These are phyloP conservation scores for Tenthredo distinguenda DNA, from an alignment of 2,888 invertebrate species.

Conservation along the genomic window DNA sequence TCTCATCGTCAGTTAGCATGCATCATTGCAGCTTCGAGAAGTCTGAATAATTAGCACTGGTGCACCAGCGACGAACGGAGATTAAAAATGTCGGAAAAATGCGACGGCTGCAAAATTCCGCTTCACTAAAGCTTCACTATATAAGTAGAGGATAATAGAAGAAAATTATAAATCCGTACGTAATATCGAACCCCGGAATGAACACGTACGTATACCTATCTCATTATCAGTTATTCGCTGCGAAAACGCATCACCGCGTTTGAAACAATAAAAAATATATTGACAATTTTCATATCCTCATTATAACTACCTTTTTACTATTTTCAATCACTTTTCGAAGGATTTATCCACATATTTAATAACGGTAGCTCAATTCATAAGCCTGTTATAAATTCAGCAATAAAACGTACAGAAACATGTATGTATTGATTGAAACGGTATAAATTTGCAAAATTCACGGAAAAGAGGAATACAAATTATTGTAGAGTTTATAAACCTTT, in stretches of 20 bases:
- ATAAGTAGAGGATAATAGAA: not conserved
- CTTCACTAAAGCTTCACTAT: constrained; percentile 46
- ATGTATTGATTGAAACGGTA: no score
- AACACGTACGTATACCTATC: not conserved
- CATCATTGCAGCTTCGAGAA: constrained; percentile 9
- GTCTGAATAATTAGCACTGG: constrained; percentile 10
- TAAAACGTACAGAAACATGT: no score
- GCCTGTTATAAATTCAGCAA: no score
- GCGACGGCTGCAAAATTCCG: not conserved
- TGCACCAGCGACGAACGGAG: not conserved
- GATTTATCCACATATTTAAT: no score
- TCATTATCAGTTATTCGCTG: constrained; percentile 9
- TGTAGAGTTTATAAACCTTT: no score
- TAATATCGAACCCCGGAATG: not conserved
- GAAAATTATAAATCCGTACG: constrained; percentile 22
- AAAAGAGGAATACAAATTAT: no score
- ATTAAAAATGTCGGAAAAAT: constrained; percentile 21
- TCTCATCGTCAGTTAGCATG: not conserved
- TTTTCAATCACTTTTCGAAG: not conserved
- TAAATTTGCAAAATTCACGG: no score
- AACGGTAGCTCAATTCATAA: no score
- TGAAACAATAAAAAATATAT: not conserved
- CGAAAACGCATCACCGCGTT: not conserved
- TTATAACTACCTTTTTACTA: not conserved
- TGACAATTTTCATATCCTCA: not conserved